Conservation (phyloP, 1,140 invertebrate genomes). For the Steinernema khuongi region DNA sequence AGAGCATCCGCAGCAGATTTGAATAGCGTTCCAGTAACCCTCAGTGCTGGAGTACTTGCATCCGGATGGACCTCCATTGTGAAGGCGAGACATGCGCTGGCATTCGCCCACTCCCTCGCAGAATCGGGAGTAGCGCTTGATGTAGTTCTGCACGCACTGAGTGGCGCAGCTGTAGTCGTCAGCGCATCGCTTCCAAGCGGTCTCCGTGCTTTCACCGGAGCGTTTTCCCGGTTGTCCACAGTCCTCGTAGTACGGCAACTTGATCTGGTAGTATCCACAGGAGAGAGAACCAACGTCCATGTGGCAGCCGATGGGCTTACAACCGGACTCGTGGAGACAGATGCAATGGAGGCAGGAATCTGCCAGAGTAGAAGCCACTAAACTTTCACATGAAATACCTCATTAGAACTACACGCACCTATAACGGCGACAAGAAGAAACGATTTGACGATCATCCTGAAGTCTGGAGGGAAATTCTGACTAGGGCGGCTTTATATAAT, state of each 20-base stretch:
- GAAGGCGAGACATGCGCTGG: slow-evolving; percentile 54
- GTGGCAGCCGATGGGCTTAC: slow-evolving; percentile 52
- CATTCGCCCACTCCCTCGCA: slow-evolving; percentile 42
- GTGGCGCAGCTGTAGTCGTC: slow-evolving; percentile 52
- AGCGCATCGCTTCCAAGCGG: slow-evolving; percentile 52
- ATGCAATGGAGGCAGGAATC: slow-evolving; percentile 35
- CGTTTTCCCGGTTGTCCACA: slow-evolving; percentile 43
- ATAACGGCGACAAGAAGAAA: slow-evolving; percentile 10
- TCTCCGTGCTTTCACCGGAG: slow-evolving; percentile 35
- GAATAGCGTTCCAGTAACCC: slow-evolving; percentile 50
- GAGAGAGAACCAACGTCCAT: slow-evolving; percentile 56
- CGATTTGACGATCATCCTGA: slow-evolving; percentile 7
- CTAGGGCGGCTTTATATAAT: neutral
- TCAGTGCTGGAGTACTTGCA: slow-evolving; percentile 46
- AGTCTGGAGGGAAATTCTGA: neutral
- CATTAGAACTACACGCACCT: neutral
- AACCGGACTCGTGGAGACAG: slow-evolving; percentile 49
- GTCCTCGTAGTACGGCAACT: slow-evolving; percentile 54
- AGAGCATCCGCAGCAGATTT: slow-evolving; percentile 31
- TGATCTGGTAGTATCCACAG: slow-evolving; percentile 58
- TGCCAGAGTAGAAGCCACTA: neutral
- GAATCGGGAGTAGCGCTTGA: slow-evolving; percentile 28
- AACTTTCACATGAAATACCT: slow-evolving; percentile 43
- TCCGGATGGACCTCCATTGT: slow-evolving; percentile 58
- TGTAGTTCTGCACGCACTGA: slow-evolving; percentile 46